Evolutionary conservation across 2,888 invertebrate genomes (phyloP), one percentile per base, ranked within the genome.

Genomic region (Tryphoninae sp.): DNA sequence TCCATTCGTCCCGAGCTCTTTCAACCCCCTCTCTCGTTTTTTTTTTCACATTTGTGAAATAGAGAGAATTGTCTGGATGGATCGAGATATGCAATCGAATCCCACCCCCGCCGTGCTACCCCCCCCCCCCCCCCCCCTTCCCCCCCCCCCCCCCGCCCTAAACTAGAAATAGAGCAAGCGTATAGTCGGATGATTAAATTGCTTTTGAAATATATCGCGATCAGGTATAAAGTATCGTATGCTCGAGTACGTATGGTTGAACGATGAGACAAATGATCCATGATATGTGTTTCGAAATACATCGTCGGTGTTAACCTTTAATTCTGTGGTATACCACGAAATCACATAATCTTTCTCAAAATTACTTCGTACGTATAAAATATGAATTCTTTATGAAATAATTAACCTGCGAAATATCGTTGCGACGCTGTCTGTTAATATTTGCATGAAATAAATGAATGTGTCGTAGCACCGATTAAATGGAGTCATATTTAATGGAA

Each of bases 261-360:
- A 73, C 73, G 53, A 62, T 40, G 42, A 4, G 62, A 59, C 49
- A 68, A 49, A 58, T 77, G 73, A 77, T 77, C 22, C 23, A 77
- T 64, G 53, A 68, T 72, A 64, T 81, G 72, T 69, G 49, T 62
- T 68, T 68, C 73, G 61, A 64, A 81, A 73, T 73, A 69, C 62
- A 77, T 40, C 68, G 16, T 62, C 51, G 16, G 33, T 13, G 26
- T 7, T 64, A 77, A 62, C 40, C 53, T 22, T 8, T 19, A 40
- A 73, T 19, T 26, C 49, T 72, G 19, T 49, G 61, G 26, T 53
- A 33, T 2, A 62, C 22, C 53, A 22, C 53, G 49, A 26, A 45
- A 61, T 11, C 13, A 61, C n/a, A 22, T 33, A 53, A 53, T 4
- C 22, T 49, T 45, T 3, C 64, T 3, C 16, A 45, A 65, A 9